phyloP scores from a whole-genome alignment of 2,888 invertebrate species.

The Euclidia mi region DNA sequence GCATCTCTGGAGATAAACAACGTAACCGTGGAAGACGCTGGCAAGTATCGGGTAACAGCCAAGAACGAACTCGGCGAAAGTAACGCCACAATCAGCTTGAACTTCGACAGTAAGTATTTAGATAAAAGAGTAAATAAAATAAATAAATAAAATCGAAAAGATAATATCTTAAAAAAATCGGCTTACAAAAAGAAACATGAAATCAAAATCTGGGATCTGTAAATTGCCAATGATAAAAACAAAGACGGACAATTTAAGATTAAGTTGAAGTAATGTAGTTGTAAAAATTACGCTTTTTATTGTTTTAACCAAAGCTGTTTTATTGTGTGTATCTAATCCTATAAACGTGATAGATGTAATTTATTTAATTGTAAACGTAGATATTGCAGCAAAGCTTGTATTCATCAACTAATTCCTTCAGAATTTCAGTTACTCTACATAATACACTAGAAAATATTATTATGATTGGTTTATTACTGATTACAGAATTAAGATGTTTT shows the following conservation, averaged over 20 bases:
- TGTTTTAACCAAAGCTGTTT: constrained; percentile 71
- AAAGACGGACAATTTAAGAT: constrained; percentile 6
- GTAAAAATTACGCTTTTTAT: constrained; percentile 55
- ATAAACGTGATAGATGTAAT: constrained; percentile 67
- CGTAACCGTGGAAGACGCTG: constrained; percentile 99
- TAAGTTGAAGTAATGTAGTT: constrained; percentile 18
- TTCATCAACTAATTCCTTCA: constrained; percentile 84
- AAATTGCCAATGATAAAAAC: constrained; percentile 2
- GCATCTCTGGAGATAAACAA: constrained; percentile 98
- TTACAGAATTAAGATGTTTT: constrained; percentile 84
- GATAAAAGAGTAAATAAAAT: background rate
- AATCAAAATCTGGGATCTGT: background rate
- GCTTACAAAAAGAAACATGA: background rate
- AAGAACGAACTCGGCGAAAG: constrained; percentile 99
- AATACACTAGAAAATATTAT: constrained; percentile 69
- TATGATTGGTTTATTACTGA: constrained; percentile 59
- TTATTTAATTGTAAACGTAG: constrained; percentile 75
- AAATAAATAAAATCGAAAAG: background rate
- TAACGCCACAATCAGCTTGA: constrained; percentile 98
- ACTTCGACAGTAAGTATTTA: constrained; percentile 98
- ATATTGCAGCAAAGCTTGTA: constrained; percentile 85
- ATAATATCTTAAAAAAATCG: background rate
- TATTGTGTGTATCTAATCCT: constrained; percentile 80
- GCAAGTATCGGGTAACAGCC: constrained; percentile 98
- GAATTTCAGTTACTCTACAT: constrained; percentile 78